Percentiles rank a stretch among this genome's conserved stretches.
Conservation (phyloP, 2,113 vertebrate species). For the Sapajus apella region DNA sequence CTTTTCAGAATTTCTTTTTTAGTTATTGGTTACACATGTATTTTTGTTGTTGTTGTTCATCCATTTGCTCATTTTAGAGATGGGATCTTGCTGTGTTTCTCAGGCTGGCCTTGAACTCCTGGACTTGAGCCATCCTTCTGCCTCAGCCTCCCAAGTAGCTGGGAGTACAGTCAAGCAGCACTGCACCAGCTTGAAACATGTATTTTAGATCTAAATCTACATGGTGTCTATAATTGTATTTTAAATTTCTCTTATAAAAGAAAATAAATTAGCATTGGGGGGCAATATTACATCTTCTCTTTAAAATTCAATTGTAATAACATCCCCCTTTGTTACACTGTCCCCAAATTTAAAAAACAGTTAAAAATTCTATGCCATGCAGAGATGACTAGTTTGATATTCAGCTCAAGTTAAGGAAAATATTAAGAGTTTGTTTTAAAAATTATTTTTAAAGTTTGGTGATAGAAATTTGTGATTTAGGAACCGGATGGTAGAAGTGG, state of each 20-base stretch:
- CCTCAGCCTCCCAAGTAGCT: not conserved
- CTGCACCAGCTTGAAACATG: not conserved
- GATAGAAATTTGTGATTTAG: not conserved
- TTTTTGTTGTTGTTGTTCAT: not conserved
- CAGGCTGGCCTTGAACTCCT: not conserved
- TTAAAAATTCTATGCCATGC: not conserved
- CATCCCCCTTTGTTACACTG: not conserved
- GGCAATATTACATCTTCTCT: not conserved
- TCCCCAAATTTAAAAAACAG: not conserved
- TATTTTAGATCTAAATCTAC: conserved; percentile 25
- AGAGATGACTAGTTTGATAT: not conserved
- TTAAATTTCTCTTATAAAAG: not conserved
- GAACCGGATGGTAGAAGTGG: not conserved
- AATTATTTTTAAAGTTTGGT: not conserved
- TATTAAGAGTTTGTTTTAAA: not conserved
- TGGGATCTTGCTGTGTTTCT: not conserved
- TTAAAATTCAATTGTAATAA: not conserved
- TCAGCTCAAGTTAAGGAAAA: not conserved
- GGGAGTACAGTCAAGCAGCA: not conserved
- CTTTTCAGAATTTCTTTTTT: not conserved
- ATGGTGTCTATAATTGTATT: not conserved
- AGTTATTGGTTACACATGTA: not conserved
- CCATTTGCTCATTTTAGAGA: not conserved
- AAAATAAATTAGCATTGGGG: not conserved
- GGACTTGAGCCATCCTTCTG: not conserved